Evolutionary conservation across 2,888 invertebrate species (phyloP).

Genomic region (Epistrophe grossulariae): DNA sequence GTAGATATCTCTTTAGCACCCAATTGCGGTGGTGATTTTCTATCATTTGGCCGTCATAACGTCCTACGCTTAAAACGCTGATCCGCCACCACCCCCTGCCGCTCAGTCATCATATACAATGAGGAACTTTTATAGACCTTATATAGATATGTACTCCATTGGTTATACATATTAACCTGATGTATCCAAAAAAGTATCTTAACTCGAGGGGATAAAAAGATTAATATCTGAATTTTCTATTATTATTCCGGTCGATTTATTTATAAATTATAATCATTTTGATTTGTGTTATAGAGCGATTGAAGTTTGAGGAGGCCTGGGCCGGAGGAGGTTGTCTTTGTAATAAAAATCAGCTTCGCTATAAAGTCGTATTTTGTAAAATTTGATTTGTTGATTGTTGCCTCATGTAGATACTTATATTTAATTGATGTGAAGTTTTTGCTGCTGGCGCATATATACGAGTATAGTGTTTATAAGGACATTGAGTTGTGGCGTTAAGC

Average conservation of each 20-base stretch:
- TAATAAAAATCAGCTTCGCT: not conserved
- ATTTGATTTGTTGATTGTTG: conserved; percentile 68
- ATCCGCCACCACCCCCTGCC: not conserved
- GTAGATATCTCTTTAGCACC: conserved; percentile 72
- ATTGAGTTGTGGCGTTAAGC: conserved; percentile 44
- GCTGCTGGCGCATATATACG: not conserved
- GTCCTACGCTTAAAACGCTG: conserved; percentile 39
- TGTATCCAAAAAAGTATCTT: conserved; percentile 39
- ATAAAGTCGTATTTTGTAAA: conserved; percentile 52
- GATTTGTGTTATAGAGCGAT: conserved; percentile 51
- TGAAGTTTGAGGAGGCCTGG: not conserved
- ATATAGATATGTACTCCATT: conserved; percentile 3
- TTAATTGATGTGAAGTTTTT: conserved; percentile 69
- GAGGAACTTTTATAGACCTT: not conserved
- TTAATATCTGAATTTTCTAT: conserved; percentile 73
- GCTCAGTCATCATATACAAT: not conserved
- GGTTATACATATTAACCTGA: conserved; percentile 47
- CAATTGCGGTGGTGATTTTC: conserved; percentile 74
- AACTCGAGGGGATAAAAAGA: conserved; percentile 60
- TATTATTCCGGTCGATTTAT: conserved; percentile 72
- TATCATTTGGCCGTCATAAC: conserved; percentile 74
- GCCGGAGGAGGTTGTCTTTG: conserved; percentile 12
- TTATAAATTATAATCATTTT: conserved; percentile 69
- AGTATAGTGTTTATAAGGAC: conserved; percentile 42
- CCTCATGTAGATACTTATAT: conserved; percentile 40